Percentiles rank a stretch among this genome's conserved stretches.
These are phyloP conservation scores for Gambusia yucatana DNA, from an alignment of 2,797 vertebrate species.

Conservation along the genomic window DNA sequence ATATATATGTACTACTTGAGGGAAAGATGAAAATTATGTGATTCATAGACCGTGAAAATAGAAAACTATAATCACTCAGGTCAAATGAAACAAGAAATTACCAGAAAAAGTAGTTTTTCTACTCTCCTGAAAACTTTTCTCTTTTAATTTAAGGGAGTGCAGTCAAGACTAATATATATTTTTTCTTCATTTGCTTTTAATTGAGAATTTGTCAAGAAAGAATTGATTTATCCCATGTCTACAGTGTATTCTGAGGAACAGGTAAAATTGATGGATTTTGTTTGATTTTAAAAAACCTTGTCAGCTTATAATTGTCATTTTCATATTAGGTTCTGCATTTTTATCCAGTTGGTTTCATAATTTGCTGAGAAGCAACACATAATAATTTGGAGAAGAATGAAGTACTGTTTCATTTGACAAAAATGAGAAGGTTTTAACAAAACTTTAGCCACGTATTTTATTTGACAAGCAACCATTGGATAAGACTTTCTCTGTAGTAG, in stretches of 20 bases:
- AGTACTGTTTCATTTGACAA: not conserved
- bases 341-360: not conserved
- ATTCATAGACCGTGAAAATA: not conserved
- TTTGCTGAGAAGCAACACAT: not conserved
- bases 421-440: not conserved
- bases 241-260: not conserved
- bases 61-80: not conserved
- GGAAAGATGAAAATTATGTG: not conserved
- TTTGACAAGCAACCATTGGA: not conserved
- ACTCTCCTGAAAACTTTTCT: not conserved
- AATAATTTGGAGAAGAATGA: not conserved
- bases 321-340: not conserved
- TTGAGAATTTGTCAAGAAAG: not conserved
- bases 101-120: not conserved
- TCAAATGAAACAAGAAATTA: not conserved
- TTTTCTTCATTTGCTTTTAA: not conserved
- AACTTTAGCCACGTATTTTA: not conserved
- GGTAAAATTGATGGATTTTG: not conserved
- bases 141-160: not conserved
- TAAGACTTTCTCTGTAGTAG: not conserved
- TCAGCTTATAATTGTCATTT: not conserved
- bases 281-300: not conserved
- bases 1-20: not conserved
- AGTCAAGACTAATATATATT: not conserved
- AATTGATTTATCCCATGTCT: not conserved